Evolutionary conservation across 2,797 vertebrate species (phyloP), one percentile per base, ranked within the genome.

Genomic region (Etheostoma perlongum): DNA sequence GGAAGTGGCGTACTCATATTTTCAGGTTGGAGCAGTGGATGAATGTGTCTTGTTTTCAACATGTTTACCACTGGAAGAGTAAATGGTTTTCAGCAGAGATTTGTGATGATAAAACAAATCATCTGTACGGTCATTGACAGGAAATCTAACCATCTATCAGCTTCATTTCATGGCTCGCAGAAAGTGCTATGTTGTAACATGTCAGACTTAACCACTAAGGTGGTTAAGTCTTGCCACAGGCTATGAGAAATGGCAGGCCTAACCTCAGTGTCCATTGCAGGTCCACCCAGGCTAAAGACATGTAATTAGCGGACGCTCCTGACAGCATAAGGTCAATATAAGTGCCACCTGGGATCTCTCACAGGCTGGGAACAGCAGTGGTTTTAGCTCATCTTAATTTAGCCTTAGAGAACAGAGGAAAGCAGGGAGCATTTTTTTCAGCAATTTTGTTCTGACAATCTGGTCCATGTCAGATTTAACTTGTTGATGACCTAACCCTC

Each of bases 291-390:
- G 76, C 75, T 80, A 63, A 84, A 87, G 80, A 85, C 74, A 44
- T 86, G 83, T 76, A 81, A 89, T 89, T 87, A 87, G 74, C 19
- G 4, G 70, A 83, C 59, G 67, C 72, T 84, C 51, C 72, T 81
- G 80, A 78, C 78, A 78, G 82, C 61, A 2, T 18, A 16, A 52
- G 88, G 87, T 88, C 83, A 83, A 51, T 67, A 71, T 59, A 25
- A 72, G 68, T 68, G 85, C 85, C 86, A 89, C 83, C 82, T 89
- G 90, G 76, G 74, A 79, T 60, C 23, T 71, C 44, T 89, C 83
- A 79, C 65, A 48, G 61, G 13, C 65, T 47, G 65, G 47, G 62
- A 78, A 59, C 58, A 1, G 65, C 77, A 57, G 58, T 4, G 30
- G 67, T 49, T 15, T 65, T 13, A 51, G 61, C 69, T 78, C 76